phyloP scores from a whole-genome alignment of 2,888 invertebrate species.

The Acanthosepion esculentum region DNA sequence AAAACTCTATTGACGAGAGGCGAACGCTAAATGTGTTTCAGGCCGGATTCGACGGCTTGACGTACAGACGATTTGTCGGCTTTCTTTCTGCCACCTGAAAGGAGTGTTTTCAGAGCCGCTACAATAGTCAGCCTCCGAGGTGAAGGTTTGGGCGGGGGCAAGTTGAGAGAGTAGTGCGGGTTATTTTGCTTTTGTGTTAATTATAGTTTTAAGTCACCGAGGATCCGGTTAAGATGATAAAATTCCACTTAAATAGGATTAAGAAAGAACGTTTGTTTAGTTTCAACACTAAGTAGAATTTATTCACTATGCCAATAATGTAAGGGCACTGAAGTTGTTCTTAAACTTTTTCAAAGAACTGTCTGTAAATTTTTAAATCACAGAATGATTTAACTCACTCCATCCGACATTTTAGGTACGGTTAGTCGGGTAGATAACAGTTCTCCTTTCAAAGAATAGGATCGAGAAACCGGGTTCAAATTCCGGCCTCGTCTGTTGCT shows the following conservation, averaged over 20 bases:
- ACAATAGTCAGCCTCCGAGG: neutral
- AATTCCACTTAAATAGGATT: neutral
- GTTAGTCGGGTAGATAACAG: too few species aligned
- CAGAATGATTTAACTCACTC: neutral
- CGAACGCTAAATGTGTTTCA: neutral
- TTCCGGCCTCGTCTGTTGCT: too few species aligned
- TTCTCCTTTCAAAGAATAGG: too few species aligned
- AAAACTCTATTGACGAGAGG: neutral
- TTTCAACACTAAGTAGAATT: neutral
- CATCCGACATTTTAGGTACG: neutral
- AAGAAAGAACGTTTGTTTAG: neutral
- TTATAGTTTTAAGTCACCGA: neutral
- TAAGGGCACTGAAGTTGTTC: neutral
- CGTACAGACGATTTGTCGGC: neutral
- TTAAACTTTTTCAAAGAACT: neutral
- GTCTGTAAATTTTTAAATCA: neutral
- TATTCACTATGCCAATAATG: neutral
- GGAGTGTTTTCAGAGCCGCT: neutral
- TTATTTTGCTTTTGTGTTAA: slow-evolving; percentile 8
- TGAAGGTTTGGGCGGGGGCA: too few species aligned
- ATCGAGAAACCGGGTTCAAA: too few species aligned
- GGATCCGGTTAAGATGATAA: neutral
- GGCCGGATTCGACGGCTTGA: neutral
- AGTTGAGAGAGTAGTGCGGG: neutral
- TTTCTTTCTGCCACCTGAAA: neutral